Percentiles rank a stretch among this genome's conserved stretches.
phyloP scores from a whole-genome alignment of 2,797 vertebrate species.

The Phyllotis vaccarum region DNA sequence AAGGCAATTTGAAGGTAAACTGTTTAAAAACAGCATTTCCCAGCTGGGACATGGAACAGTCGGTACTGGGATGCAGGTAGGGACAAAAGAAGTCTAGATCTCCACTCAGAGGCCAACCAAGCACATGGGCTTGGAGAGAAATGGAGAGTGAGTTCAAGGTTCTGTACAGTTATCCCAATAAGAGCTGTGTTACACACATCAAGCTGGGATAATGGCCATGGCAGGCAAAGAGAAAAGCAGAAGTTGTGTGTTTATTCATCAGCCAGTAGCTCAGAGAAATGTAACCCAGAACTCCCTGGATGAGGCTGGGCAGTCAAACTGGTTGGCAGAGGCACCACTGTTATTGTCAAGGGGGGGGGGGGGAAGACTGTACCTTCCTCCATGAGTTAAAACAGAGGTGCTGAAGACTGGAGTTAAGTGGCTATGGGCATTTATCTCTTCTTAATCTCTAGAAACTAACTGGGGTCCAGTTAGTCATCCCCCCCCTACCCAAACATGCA shows the following conservation, averaged over 20 bases:
- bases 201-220: background rate
- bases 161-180: constrained; percentile 22
- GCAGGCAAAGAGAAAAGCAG: constrained; percentile 22
- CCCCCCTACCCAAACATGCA: background rate
- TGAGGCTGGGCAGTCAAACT: background rate
- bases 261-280: background rate
- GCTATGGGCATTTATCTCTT: background rate
- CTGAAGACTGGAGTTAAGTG: background rate
- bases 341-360: background rate
- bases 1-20: constrained; percentile 64
- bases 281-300: background rate
- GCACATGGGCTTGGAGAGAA: background rate
- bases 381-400: background rate
- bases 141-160: background rate
- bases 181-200: background rate
- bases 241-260: background rate
- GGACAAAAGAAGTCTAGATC: background rate
- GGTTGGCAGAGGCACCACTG: background rate
- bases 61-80: background rate
- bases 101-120: background rate
- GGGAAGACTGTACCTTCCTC: background rate
- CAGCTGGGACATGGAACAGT: constrained; percentile 47
- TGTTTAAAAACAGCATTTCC: constrained; percentile 44
- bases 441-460: background rate
- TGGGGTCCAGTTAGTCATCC: background rate